A percentile compares a stretch with the other conserved stretches of the same genome.
phyloP scores from a whole-genome alignment of 2,797 vertebrate species.

The Odontamblyopus lacepedii region DNA sequence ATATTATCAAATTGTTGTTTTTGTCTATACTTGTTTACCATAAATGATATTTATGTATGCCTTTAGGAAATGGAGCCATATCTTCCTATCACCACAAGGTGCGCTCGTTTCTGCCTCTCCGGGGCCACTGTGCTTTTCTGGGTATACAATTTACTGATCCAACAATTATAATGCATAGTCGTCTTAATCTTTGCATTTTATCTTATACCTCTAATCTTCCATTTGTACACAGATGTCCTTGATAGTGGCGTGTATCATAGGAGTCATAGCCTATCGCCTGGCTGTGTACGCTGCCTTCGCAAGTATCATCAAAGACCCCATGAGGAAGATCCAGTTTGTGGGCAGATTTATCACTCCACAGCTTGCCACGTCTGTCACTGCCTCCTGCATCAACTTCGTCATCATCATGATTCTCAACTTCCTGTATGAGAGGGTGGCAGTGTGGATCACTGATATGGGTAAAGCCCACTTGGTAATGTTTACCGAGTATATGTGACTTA shows the following conservation, averaged over 20 bases:
- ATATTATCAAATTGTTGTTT: background rate
- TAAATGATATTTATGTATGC: background rate
- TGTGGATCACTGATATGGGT: conserved; percentile 99
- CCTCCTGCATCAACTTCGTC: conserved; percentile 95
- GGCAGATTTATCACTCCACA: conserved; percentile 89
- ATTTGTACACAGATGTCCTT: conserved; percentile 83
- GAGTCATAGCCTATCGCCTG: conserved; percentile 94
- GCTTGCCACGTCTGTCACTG: conserved; percentile 92
- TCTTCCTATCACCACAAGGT: conserved; percentile 88
- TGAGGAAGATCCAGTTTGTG: conserved; percentile 80
- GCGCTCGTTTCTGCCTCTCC: conserved; percentile 87
- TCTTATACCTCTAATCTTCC: conserved; percentile 46
- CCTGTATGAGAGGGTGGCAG: conserved; percentile 92
- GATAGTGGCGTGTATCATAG: conserved; percentile 92
- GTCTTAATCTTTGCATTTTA: conserved; percentile 3
- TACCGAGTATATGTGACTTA: background rate
- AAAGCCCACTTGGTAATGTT: conserved; percentile 50
- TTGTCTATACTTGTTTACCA: conserved; percentile 5
- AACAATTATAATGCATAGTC: background rate
- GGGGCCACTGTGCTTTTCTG: conserved; percentile 95
- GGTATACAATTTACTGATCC: conserved; percentile 80
- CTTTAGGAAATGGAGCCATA: conserved; percentile 86
- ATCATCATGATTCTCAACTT: conserved; percentile 98
- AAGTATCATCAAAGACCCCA: conserved; percentile 89
- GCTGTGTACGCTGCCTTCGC: conserved; percentile 93